Evolutionary conservation across 2,797 vertebrate species (phyloP), one percentile per base, ranked within the genome.

Genomic region (Sciurus vulgaris): DNA sequence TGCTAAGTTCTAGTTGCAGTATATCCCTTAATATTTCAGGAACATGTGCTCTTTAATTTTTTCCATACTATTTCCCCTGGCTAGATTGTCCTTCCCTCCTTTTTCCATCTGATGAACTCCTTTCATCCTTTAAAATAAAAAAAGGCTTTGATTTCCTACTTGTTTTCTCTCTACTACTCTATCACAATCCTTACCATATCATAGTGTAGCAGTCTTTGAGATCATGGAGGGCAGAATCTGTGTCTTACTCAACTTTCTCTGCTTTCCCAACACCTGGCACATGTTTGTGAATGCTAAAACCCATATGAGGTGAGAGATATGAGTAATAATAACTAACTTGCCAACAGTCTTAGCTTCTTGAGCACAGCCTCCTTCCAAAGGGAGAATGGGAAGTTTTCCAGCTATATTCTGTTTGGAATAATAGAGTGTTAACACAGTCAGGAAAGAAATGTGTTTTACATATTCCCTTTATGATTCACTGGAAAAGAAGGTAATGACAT

Each of bases 51-150:
- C 22, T 82, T 54, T 65, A 20, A 79, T 59, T 93, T 73, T 63
- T 78, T 82, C 56, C 35, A 28, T 88, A 56, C 14, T 82, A 1
- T 56, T 54, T 83, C 70, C 63, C 24, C 35, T 96, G 30, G 11
- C 30, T 82, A 13, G 33, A 76, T 82, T 94, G 69, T 70, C 56
- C 8, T 51, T 78, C 7, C 54, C 38, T 94, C 56, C 33, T 92
- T 56, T 91, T 86, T 83, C 54, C 3, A 82, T 38, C 28, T 89
- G 51, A 89, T 77, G 24, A 89, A 26, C 44, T 86, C 30, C 78
- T 86, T 26, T 86, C 84, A 85, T 88, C 35, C 67, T 95, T 93
- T 91, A 93, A 92, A 78, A 96, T 93, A 20, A 70, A 76, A 84
- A 84, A 95, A 67, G n/a, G 13, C 41, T 76, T 30, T 91, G 67